These are phyloP conservation scores for Pandemis cinnamomeana DNA, from an alignment of 2,888 invertebrate genomes.

Conservation along the genomic window DNA sequence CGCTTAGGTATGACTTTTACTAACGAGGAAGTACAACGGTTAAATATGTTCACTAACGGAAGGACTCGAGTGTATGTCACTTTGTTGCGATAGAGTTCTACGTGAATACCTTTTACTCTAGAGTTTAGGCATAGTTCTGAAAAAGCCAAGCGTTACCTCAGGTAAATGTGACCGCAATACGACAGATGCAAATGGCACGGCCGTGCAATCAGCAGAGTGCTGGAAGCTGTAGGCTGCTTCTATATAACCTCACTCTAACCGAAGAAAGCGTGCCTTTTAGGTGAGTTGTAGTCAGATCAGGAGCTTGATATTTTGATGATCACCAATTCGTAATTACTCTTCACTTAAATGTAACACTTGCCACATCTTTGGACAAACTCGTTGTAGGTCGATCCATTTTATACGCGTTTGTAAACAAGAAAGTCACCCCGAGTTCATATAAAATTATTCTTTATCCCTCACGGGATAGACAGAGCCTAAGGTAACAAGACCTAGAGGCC, in stretches of 20 bases:
- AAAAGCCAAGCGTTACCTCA: neutral
- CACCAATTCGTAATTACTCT: too few relatives aligned
- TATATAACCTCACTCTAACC: conserved; percentile 30
- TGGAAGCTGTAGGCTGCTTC: conserved; percentile 32
- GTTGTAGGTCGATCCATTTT: too few relatives aligned
- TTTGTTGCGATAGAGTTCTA: neutral
- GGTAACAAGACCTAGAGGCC: too few relatives aligned
- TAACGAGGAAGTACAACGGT: neutral
- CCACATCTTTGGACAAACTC: too few relatives aligned
- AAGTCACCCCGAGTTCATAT: too few relatives aligned
- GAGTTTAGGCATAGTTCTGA: neutral
- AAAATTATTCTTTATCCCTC: too few relatives aligned
- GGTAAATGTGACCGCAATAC: conserved; percentile 49
- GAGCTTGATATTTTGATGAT: neutral
- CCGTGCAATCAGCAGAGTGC: conserved; percentile 75
- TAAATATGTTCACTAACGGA: neutral
- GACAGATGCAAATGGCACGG: conserved; percentile 68
- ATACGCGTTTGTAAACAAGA: too few relatives aligned
- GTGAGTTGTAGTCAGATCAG: neutral
- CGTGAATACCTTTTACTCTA: neutral
- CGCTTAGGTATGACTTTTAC: neutral
- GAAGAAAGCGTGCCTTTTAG: neutral
- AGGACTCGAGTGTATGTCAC: too few relatives aligned
- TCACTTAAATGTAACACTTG: too few relatives aligned
- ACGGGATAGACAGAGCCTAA: too few relatives aligned